Base-by-base conservation (phyloP, 2,113 vertebrate species). In the Equus quagga region DNA sequence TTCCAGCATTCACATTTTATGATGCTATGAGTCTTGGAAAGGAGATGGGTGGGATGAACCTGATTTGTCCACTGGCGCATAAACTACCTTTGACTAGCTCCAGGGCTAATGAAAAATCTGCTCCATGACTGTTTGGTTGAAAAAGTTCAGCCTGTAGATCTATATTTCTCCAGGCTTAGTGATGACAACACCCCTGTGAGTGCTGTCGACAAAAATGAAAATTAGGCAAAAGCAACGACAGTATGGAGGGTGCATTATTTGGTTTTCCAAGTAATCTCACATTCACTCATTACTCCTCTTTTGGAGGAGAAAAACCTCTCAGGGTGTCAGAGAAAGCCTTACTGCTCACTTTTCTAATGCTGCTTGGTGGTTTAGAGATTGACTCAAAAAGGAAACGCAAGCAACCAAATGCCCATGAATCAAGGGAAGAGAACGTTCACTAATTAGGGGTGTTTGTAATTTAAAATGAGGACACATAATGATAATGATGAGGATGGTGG, bases 191-290 rank as follows among this genome's bases (percentile, higher is more conserved):
- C 19, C 31, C 11, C 4, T 24, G 51, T 54, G 36, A 93, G 19
- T 60, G 82, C 81, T 81, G 60, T 91, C 31, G 62, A 70, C 36
- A 70, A 62, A 82, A 85, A 75, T 62, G 92, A 97, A 92, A 96
- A 92, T 86, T 60, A 89, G 54, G 46, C 36, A 33, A 51, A 97
- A 88, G 72, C 49, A 79, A 41, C 26, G 46, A 81, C 56, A 81
- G 5, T 75, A 64, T 15, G 11, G 19, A 83, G 65, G 51, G 44
- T 23, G 18, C 12, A 14, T 51, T 28, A 72, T 18, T 54, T 86
- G 31, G 1, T 19, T 75, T 97, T 88, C 60, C 91, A 10, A 78
- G 14, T 76, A 91, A 78, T 88, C 49, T 91, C 41, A 41, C 11
- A 44, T 70, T 84, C 13, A 60, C 79, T 44, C 6, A 5, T 75